Conservation (phyloP, 2,888 invertebrate genomes). For the Ethmia dodecea region DNA sequence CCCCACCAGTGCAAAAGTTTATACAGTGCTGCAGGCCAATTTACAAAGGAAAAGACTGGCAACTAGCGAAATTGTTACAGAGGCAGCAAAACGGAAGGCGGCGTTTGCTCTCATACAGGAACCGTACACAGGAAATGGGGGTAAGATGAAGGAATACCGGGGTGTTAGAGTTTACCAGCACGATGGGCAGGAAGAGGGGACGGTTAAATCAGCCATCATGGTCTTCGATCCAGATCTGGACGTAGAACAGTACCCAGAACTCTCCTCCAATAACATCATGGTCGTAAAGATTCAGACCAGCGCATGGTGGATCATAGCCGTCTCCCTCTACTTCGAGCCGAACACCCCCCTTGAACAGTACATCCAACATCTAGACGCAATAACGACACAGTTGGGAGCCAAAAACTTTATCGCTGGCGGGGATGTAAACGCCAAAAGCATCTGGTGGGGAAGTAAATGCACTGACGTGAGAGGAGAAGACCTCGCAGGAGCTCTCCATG, state of each 20-base stretch:
- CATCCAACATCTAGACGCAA: not conserved
- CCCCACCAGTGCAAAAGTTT: too few relatives aligned
- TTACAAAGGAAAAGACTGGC: too few relatives aligned
- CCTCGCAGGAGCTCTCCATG: not conserved
- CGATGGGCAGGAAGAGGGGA: not conserved
- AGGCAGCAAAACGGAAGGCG: too few relatives aligned
- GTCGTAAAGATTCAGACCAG: not conserved
- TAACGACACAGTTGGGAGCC: not conserved
- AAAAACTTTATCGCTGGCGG: slow-evolving; percentile 1
- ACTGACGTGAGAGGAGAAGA: not conserved
- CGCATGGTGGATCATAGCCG: not conserved
- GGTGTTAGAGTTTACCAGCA: slow-evolving; percentile 6
- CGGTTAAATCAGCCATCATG: slow-evolving; percentile 13
- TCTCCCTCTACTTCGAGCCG: not conserved
- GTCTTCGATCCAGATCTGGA: too few relatives aligned
- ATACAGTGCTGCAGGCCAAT: too few relatives aligned
- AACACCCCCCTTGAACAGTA: not conserved
- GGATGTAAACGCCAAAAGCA: slow-evolving; percentile 5
- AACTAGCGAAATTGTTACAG: too few relatives aligned
- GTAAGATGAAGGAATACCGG: not conserved
- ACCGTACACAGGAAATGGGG: slow-evolving; percentile 9
- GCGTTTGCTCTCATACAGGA: slow-evolving; percentile 9
- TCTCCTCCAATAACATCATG: not conserved
- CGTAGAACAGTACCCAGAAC: too few relatives aligned
- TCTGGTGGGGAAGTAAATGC: slow-evolving; percentile 5